Conservation (phyloP, 2,888 invertebrate species). For the Ectemnius lituratus region DNA sequence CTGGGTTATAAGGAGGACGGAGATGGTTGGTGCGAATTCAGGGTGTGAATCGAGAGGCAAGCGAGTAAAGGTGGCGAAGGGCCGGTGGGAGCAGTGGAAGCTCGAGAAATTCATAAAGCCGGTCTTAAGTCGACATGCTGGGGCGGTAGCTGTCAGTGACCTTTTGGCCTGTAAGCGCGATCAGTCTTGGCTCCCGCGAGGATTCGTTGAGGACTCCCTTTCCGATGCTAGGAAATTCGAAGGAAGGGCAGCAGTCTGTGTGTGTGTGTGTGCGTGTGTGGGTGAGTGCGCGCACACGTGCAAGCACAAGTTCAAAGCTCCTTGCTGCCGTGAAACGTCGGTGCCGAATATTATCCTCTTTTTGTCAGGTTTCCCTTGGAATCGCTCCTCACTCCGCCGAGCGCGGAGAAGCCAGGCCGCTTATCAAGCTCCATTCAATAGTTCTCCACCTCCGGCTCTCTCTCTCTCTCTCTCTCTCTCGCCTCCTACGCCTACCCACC, state of each 20-base stretch:
- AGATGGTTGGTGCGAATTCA: conserved; percentile 3
- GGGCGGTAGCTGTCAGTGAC: conserved; percentile 56
- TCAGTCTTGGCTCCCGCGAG: conserved; percentile 53
- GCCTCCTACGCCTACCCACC: conserved; percentile 17
- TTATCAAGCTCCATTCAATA: conserved; percentile 56
- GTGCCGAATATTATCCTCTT: conserved; percentile 52
- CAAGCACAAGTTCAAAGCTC: conserved; percentile 51
- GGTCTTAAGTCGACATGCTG: conserved; percentile 52
- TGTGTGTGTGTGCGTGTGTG: no score
- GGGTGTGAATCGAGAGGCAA: conserved; percentile 40
- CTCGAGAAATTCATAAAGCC: conserved; percentile 62
- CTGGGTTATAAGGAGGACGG: not conserved
- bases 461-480: conserved; percentile 4
- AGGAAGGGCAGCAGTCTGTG: no score
- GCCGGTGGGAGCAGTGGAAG: conserved; percentile 34
- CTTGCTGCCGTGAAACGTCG: conserved; percentile 21
- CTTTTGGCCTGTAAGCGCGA: conserved; percentile 50
- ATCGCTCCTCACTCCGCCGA: conserved; percentile 37
- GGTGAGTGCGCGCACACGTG: not conserved
- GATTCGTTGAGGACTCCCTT: conserved; percentile 52
- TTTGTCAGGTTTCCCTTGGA: conserved; percentile 38
- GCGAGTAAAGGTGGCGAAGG: conserved; percentile 48
- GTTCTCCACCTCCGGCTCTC: conserved; percentile 18
- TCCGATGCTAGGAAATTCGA: not conserved
- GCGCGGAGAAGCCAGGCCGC: conserved; percentile 46